Conservation (phyloP, 2,797 vertebrate genomes). For the Meda fulgida region DNA sequence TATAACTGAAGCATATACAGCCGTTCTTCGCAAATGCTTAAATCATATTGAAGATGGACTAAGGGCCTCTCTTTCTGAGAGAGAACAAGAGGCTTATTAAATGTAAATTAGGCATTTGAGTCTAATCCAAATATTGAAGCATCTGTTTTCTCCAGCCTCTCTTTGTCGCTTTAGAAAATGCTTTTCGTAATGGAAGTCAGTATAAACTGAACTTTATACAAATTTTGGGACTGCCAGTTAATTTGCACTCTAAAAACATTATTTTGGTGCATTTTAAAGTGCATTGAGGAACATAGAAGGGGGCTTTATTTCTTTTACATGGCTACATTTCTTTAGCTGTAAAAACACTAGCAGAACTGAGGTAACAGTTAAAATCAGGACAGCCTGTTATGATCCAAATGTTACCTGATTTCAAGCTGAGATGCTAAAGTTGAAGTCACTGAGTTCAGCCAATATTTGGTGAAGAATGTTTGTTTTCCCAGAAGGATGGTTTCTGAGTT, state of each 20-base stretch:
- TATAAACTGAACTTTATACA: constrained; percentile 18
- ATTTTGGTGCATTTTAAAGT: constrained; percentile 5
- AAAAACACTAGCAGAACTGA: constrained; percentile 33
- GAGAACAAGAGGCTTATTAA: not conserved
- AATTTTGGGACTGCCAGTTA: constrained; percentile 24
- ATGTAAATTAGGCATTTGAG: constrained; percentile 11
- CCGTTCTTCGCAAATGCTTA: not conserved
- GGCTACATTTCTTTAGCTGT: not conserved
- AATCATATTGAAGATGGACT: not conserved
- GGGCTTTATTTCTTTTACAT: constrained; percentile 13
- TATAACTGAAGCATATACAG: constrained; percentile 29
- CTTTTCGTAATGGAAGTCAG: constrained; percentile 2
- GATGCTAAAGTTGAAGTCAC: constrained; percentile 60
- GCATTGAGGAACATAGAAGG: not conserved
- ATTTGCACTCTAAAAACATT: constrained; percentile 27
- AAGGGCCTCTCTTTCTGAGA: not conserved
- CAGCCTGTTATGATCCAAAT: constrained; percentile 46
- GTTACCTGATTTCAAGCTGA: constrained; percentile 58
- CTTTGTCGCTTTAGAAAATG: constrained; percentile 22
- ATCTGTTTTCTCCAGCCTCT: constrained; percentile 9
- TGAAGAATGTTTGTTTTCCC: constrained; percentile 50
- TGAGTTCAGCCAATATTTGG: constrained; percentile 57
- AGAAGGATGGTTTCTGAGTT: constrained; percentile 53
- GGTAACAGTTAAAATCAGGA: constrained; percentile 58
- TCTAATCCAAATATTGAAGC: not conserved